Evolutionary conservation across 2,113 vertebrate genomes (phyloP), one percentile per base, ranked within the genome.

Genomic region (Martes martes): DNA sequence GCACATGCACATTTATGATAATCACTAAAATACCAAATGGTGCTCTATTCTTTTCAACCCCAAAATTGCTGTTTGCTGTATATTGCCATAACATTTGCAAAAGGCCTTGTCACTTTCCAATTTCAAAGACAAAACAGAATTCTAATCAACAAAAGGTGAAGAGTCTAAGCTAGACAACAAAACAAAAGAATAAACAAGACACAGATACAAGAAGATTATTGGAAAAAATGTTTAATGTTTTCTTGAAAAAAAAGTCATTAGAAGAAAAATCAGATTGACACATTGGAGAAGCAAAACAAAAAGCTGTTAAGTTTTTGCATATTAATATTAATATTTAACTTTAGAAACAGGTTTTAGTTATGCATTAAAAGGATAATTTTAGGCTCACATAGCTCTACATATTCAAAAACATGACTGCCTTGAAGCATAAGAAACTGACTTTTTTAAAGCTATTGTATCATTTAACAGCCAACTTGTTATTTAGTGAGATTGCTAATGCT

Each of bases 11-110:
- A 81, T 96, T 97, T 97, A 87, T 96, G 55, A 89, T 91, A 97
- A 98, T 97, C 71, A 73, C n/a, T 92, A 18, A 61, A 95, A 94
- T 94, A 71, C 74, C 94, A 98, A 98, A 97, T 93, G 69, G 67
- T 5, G 8, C 45, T 89, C 16, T 95, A 76, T 95, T 97, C 52
- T 96, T 74, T 67, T 95, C 26, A 69, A 6, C 7, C 93, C 33
- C 52, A 14, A 47, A 93, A 33, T 36, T 96, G 84, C 89, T 97
- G 80, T 73, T 97, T 96, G 26, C n/a, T 95, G 65, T 83, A 63
- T 71, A 74, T 36, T 97, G 76, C 31, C 31, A 79, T 57, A 96
- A 67, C 91, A 96, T 94, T 89, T 95, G 59, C 21, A 91, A 97
- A 98, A 89, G 89, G n/a, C 11, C 21, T 76, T 95, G 7, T 31